Conservation (phyloP, 2,113 vertebrate species). For the Anhinga rufa region DNA sequence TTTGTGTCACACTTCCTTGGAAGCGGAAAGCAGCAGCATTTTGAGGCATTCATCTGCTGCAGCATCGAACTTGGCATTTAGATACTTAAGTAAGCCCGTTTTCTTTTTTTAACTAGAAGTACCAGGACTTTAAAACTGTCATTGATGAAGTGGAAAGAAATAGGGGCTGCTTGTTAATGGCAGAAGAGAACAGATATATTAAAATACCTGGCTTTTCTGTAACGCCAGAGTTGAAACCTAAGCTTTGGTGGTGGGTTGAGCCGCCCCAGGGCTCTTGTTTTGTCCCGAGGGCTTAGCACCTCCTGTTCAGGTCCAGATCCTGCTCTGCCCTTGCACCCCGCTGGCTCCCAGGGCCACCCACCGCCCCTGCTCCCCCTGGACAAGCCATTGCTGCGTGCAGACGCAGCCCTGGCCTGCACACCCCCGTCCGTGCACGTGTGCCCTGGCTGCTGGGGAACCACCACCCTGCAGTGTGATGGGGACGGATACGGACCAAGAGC, state of each 20-base stretch:
- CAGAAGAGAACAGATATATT: not conserved
- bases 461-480: not conserved
- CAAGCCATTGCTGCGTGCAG: not conserved
- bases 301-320: rapidly evolving
- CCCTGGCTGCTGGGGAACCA: not conserved
- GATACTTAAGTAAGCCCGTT: not conserved
- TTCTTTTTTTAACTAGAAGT: not conserved
- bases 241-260: not conserved
- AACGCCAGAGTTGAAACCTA: no score
- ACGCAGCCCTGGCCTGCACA: not conserved
- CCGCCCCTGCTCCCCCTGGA: not conserved
- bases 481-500: not conserved
- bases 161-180: not conserved
- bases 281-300: not conserved
- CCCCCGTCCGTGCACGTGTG: rapidly evolving
- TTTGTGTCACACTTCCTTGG: not conserved
- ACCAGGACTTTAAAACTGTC: not conserved
- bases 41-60: not conserved
- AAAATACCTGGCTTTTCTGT: no score
- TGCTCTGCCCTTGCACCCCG: not conserved
- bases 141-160: not conserved
- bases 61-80: not conserved
- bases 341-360: not conserved
- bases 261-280: not conserved
- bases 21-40: not conserved